phyloP scores from a whole-genome alignment of 2,797 vertebrate genomes.

The Uromys caudimaculatus region DNA sequence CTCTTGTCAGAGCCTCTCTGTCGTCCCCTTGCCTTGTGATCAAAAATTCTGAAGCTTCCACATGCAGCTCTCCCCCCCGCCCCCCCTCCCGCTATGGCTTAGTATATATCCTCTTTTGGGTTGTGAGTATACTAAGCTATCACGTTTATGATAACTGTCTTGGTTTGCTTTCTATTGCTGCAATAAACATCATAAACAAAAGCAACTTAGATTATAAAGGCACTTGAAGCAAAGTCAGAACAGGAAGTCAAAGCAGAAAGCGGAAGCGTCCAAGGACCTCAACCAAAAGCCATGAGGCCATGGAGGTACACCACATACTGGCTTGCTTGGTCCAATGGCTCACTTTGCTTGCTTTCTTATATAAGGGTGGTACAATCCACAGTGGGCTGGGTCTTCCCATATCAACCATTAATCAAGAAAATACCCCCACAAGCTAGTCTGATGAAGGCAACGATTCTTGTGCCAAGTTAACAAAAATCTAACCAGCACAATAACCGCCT shows the following conservation, averaged over 20 bases:
- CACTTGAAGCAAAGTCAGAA: not conserved
- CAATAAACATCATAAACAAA: not conserved
- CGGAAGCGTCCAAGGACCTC: not conserved
- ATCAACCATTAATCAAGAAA: not conserved
- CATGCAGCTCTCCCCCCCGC: not conserved
- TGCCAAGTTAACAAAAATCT: not conserved
- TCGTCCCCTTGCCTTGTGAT: not conserved
- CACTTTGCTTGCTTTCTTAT: not conserved
- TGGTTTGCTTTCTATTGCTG: not conserved
- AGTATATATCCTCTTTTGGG: not conserved
- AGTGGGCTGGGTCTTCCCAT: not conserved
- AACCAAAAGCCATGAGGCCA: not conserved
- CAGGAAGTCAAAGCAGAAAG: not conserved
- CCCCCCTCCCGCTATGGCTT: not conserved
- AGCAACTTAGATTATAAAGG: not conserved
- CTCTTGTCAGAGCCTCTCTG: not conserved
- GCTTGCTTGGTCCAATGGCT: not conserved
- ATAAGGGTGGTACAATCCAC: not conserved
- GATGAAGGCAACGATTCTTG: not conserved
- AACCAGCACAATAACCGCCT: not conserved
- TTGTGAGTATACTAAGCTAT: not conserved
- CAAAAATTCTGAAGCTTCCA: not conserved
- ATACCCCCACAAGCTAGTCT: not conserved
- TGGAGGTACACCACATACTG: not conserved
- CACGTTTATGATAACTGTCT: not conserved